A percentile compares a stretch with the other conserved stretches of the same genome.
Conservation (phyloP, 2,888 invertebrate species). For the Iphiclides podalirius region DNA sequence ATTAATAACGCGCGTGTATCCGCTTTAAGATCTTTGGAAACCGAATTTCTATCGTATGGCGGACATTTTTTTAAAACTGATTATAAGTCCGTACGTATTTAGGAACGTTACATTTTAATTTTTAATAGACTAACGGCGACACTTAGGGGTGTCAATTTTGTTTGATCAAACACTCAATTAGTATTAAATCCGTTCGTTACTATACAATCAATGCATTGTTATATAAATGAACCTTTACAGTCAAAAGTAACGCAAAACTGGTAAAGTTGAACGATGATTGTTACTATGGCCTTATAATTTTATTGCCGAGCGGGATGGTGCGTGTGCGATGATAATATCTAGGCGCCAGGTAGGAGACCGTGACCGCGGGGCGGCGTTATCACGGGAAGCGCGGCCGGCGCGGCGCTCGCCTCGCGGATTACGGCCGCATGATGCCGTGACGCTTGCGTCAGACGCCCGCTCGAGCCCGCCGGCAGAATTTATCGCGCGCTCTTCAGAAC, state of each 20-base stretch:
- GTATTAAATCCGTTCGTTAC: too few relatives aligned
- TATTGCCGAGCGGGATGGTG: slow-evolving; percentile 17
- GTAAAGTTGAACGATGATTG: neutral
- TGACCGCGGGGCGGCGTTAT: slow-evolving; percentile 56
- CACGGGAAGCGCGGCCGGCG: slow-evolving; percentile 66
- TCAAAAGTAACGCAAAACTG: too few relatives aligned
- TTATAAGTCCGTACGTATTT: too few relatives aligned
- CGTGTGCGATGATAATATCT: slow-evolving; percentile 25
- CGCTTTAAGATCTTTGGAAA: neutral
- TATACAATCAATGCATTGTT: too few relatives aligned
- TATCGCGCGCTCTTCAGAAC: too few relatives aligned
- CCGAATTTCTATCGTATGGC: too few relatives aligned
- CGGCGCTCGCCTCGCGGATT: slow-evolving; percentile 61
- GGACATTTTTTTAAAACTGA: too few relatives aligned
- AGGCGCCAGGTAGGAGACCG: slow-evolving; percentile 53
- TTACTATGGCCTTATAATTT: neutral
- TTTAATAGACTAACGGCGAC: too few relatives aligned
- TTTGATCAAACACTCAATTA: too few relatives aligned
- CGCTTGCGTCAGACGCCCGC: slow-evolving; percentile 37
- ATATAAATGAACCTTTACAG: too few relatives aligned
- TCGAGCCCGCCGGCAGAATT: neutral
- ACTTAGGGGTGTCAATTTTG: too few relatives aligned
- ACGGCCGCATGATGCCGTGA: slow-evolving; percentile 48
- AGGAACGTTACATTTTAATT: too few relatives aligned
- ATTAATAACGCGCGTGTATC: slow-evolving; percentile 38